A percentile compares a stretch with the other conserved stretches of the same genome.
These are phyloP conservation scores for Perithous albicinctus DNA, from an alignment of 2,888 invertebrate species.

Conservation along the genomic window DNA sequence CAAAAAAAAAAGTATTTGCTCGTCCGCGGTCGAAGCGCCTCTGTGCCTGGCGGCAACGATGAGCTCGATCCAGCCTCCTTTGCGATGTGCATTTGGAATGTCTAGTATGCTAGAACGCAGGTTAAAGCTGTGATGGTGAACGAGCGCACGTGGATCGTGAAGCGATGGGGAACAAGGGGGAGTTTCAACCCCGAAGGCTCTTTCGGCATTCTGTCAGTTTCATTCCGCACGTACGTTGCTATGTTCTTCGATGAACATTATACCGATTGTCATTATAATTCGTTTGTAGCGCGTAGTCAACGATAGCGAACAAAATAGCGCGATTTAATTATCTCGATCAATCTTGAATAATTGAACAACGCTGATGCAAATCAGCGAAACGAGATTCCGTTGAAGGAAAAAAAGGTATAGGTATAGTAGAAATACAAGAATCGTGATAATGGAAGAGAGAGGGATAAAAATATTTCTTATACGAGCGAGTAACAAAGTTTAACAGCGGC, in stretches of 20 bases:
- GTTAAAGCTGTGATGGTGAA: conserved; percentile 52
- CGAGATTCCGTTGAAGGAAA: conserved; percentile 37
- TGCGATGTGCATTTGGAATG: conserved; percentile 66
- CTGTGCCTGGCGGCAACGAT: conserved; percentile 69
- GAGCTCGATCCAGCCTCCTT: conserved; percentile 54
- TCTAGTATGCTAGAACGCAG: conserved; percentile 69
- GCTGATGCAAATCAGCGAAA: conserved; percentile 38
- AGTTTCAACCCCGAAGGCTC: conserved; percentile 43
- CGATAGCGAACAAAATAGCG: conserved; percentile 11
- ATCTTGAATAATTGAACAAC: conserved; percentile 42
- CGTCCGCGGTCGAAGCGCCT: conserved; percentile 34
- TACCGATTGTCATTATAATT: conserved; percentile 50
- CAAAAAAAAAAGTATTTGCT: conserved; percentile 56
- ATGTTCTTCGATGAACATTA: conserved; percentile 22
- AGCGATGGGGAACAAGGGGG: conserved; percentile 23
- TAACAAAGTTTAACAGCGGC: conserved; percentile 13
- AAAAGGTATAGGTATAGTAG: conserved; percentile 3
- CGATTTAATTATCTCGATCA: conserved; percentile 47
- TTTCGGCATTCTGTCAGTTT: conserved; percentile 36
- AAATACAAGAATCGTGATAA: conserved; percentile 8
- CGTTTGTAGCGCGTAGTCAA: not conserved
- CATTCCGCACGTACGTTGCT: not conserved
- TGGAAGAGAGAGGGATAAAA: conserved; percentile 11
- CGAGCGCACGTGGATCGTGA: conserved; percentile 33
- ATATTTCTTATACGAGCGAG: conserved; percentile 25